These are phyloP conservation scores for Henricia sp. DNA, from an alignment of 53 echinoderm and acorn worm species.

Conservation along the genomic window DNA sequence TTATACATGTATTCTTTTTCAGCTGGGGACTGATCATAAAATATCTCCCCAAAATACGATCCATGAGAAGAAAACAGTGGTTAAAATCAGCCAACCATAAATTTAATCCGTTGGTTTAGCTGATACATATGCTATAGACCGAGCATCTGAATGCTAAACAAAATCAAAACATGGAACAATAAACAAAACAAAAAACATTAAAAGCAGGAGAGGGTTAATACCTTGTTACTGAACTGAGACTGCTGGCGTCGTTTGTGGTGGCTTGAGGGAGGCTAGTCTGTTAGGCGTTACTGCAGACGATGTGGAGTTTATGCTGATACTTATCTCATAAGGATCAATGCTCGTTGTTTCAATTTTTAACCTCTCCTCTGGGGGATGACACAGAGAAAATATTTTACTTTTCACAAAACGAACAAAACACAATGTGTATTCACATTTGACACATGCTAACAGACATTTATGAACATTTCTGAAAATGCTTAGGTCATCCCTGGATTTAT, in stretches of 20 bases:
- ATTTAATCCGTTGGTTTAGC: no score
- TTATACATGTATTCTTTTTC: no score
- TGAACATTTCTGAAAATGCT: no score
- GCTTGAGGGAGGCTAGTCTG: constrained; percentile 63
- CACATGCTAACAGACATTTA: no score
- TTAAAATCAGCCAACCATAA: not conserved
- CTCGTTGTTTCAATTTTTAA: constrained; percentile 73
- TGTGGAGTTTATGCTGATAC: constrained; percentile 59
- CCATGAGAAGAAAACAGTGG: not conserved
- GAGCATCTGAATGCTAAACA: no score
- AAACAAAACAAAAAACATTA: not conserved
- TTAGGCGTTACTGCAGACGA: constrained; percentile 70
- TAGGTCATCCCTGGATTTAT: no score
- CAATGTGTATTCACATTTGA: no score
- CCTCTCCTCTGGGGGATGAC: constrained; percentile 66
- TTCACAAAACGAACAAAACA: not conserved
- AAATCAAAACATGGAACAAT: not conserved
- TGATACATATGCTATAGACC: no score
- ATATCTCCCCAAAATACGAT: not conserved
- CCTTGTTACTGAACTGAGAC: constrained; percentile 32
- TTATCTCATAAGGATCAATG: constrained; percentile 90
- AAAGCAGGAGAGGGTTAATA: not conserved
- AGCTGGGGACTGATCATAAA: no score
- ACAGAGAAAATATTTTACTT: not conserved
- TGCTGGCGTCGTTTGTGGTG: constrained; percentile 28